Percentiles rank a stretch among this genome's conserved stretches.
Evolutionary conservation across 2,797 vertebrate species (phyloP).

Genomic region (Rallus crepitans): DNA sequence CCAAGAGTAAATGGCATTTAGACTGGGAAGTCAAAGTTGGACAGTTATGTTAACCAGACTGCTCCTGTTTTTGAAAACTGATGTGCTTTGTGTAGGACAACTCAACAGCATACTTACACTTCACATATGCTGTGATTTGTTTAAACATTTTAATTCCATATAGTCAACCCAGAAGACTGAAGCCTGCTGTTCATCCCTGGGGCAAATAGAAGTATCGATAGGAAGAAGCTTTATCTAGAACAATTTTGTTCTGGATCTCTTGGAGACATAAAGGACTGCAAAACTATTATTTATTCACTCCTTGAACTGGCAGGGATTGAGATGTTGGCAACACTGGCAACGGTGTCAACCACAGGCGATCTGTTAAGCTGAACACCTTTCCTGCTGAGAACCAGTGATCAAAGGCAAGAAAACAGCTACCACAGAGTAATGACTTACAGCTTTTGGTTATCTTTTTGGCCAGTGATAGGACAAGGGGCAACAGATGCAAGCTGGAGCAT

Average conservation of each 20-base stretch:
- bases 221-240: not conserved
- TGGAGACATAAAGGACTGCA: not conserved
- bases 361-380: not conserved
- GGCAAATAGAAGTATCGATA: not conserved
- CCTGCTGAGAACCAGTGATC: not conserved
- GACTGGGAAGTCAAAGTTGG: not conserved
- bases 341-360: not conserved
- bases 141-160: not conserved
- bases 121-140: not conserved
- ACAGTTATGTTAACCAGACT: not conserved
- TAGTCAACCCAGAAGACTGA: not conserved
- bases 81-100: not conserved
- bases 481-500: too few relatives aligned
- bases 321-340: fast-evolving
- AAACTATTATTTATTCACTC: not conserved
- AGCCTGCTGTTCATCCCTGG: not conserved
- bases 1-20: not conserved
- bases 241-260: not conserved
- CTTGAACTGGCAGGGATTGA: not conserved
- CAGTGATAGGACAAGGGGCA: too few relatives aligned
- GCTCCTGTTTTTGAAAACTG: not conserved
- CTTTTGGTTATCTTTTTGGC: not conserved
- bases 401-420: not conserved
- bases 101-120: not conserved
- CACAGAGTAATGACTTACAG: not conserved